Evolutionary conservation across 2,888 invertebrate species (phyloP).

Genomic region (Apamea monoglypha): DNA sequence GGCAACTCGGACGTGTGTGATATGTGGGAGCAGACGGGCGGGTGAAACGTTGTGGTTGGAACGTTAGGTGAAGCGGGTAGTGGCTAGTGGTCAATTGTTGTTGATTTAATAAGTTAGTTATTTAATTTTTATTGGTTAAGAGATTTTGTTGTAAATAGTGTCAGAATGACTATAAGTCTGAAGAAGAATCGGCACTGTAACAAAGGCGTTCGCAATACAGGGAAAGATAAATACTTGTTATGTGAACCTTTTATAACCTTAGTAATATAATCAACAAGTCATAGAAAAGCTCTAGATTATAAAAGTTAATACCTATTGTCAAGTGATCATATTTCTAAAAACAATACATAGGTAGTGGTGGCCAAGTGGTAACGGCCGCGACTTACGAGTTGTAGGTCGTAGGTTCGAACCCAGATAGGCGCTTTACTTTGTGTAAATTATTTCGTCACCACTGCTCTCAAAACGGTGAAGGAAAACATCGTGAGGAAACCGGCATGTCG

Average conservation of each 20-base stretch:
- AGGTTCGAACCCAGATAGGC: too few species aligned
- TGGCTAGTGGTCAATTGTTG: not conserved
- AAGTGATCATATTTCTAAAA: not conserved
- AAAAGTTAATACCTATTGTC: not conserved
- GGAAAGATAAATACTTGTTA: not conserved
- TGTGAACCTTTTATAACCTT: too few species aligned
- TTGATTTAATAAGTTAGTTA: not conserved
- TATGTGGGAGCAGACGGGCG: constrained; percentile 2
- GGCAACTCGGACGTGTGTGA: constrained; percentile 29
- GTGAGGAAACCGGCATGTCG: too few species aligned
- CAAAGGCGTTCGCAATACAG: not conserved
- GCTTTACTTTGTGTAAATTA: too few species aligned
- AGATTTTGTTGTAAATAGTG: not conserved
- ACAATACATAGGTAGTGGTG: not conserved
- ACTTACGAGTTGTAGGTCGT: too few species aligned
- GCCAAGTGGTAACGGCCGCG: too few species aligned
- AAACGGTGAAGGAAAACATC: too few species aligned
- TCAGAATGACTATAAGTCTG: not conserved
- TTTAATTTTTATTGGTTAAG: not conserved
- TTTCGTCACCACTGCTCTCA: too few species aligned
- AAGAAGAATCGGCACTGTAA: not conserved
- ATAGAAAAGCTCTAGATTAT: not conserved
- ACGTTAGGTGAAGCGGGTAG: not conserved
- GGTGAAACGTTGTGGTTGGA: constrained; percentile 21
- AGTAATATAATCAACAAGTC: not conserved